Conservation (phyloP, 1,140 invertebrate genomes). For the Dendrolimus kikuchii region DNA sequence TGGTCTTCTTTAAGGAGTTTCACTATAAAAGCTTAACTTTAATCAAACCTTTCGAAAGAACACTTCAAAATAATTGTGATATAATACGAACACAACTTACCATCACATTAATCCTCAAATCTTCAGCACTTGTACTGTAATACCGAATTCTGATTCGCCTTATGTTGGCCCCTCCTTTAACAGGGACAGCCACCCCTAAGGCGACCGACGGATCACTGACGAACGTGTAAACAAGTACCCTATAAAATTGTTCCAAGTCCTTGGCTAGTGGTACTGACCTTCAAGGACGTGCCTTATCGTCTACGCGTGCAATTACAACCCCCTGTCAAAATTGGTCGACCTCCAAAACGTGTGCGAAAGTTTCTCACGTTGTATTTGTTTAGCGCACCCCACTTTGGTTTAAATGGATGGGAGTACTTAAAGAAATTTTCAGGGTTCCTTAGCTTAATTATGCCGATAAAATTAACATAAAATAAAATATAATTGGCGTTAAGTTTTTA, state of each 20-base stretch:
- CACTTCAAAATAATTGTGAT: background rate
- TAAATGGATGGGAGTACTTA: no score
- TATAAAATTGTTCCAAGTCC: conserved; percentile 47
- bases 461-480: no score
- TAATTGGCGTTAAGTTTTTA: no score
- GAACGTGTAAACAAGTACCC: conserved; percentile 38
- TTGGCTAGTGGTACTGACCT: conserved; percentile 51
- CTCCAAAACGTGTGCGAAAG: background rate
- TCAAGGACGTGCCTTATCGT: conserved; percentile 48
- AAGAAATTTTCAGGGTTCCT: no score
- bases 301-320: conserved; percentile 42
- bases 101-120: conserved; percentile 47
- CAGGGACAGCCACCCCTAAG: conserved; percentile 21
- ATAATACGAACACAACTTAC: conserved; percentile 30
- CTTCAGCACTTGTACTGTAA: conserved; percentile 49
- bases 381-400: no score
- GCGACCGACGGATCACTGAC: conserved; percentile 39
- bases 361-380: conserved; percentile 2
- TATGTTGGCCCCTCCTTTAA: conserved; percentile 35
- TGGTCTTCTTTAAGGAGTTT: no score
- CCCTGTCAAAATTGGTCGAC: background rate
- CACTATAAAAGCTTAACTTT: background rate
- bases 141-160: conserved; percentile 53
- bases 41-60: conserved; percentile 4
- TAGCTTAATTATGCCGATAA: no score